A percentile compares a stretch with the other conserved stretches of the same genome.
phyloP scores from a whole-genome alignment of 2,888 invertebrate genomes.

The Smittia sp. region DNA sequence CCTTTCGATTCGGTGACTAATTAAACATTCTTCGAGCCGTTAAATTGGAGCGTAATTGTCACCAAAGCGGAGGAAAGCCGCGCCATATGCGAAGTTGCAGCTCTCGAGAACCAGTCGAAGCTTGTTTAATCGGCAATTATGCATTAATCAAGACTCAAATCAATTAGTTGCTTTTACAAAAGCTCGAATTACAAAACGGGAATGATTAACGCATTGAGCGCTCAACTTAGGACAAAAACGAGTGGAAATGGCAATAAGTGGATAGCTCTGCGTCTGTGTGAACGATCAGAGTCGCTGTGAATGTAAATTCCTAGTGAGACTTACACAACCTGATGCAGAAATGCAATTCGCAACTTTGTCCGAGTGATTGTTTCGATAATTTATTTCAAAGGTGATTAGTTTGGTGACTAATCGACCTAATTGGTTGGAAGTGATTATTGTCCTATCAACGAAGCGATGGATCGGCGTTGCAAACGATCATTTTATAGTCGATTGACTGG shows the following conservation, averaged over 20 bases:
- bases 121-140: constrained; percentile 12
- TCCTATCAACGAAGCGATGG: no score
- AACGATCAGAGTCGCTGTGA: neutral
- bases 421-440: no score
- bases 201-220: constrained; percentile 2
- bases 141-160: neutral
- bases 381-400: neutral
- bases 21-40: constrained; percentile 8
- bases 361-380: neutral
- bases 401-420: neutral
- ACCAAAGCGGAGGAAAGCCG: neutral
- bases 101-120: neutral
- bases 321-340: neutral
- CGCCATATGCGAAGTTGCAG: neutral
- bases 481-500: no score
- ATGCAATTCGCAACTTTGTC: neutral
- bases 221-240: neutral
- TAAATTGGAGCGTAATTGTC: constrained; percentile 12
- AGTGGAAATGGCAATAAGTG: no score
- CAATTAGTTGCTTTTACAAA: neutral
- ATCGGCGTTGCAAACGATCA: no score
- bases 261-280: neutral
- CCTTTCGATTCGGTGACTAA: constrained; percentile 2
- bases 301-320: neutral
- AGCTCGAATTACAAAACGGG: neutral